Conservation (phyloP, 2,797 vertebrate genomes). For the Lutjanus campechanus region DNA sequence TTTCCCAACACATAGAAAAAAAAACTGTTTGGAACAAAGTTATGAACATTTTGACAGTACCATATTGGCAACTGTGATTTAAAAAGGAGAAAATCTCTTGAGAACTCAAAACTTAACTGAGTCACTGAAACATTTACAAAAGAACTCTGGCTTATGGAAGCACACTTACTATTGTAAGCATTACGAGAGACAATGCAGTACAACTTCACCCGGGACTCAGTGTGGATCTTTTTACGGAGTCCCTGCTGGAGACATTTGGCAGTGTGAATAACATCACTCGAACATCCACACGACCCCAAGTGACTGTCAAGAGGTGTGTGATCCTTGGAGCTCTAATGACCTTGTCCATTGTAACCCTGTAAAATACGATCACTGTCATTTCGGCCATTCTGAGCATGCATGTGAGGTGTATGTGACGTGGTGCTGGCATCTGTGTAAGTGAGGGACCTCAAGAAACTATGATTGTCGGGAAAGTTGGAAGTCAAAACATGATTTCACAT, state of each 20-base stretch:
- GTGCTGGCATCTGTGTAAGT: conserved; percentile 87
- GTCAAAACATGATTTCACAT: conserved; percentile 74
- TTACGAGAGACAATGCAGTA: conserved; percentile 76
- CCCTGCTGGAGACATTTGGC: conserved; percentile 74
- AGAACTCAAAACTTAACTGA: conserved; percentile 84
- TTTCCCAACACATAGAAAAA: conserved; percentile 86
- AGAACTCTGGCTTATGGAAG: conserved; percentile 79
- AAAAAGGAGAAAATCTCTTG: conserved; percentile 71
- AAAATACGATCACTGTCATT: conserved; percentile 88
- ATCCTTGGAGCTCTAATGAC: conserved; percentile 83
- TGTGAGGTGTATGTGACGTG: conserved; percentile 88
- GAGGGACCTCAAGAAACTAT: conserved; percentile 86
- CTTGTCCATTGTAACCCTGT: conserved; percentile 89
- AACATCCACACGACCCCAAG: conserved; percentile 85
- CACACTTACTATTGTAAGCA: conserved; percentile 82
- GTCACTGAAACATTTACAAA: conserved; percentile 86
- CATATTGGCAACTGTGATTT: conserved; percentile 86
- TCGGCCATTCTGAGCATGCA: conserved; percentile 90
- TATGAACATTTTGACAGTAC: conserved; percentile 83
- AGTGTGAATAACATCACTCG: conserved; percentile 90
- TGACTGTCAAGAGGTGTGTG: conserved; percentile 90
- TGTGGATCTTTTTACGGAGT: conserved; percentile 71
- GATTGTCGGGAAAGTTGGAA: conserved; percentile 82
- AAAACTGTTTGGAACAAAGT: conserved; percentile 88
- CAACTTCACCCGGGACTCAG: conserved; percentile 64